Base-by-base conservation (phyloP, 2,888 invertebrate genomes). In the Dicyrtoma fusca region DNA sequence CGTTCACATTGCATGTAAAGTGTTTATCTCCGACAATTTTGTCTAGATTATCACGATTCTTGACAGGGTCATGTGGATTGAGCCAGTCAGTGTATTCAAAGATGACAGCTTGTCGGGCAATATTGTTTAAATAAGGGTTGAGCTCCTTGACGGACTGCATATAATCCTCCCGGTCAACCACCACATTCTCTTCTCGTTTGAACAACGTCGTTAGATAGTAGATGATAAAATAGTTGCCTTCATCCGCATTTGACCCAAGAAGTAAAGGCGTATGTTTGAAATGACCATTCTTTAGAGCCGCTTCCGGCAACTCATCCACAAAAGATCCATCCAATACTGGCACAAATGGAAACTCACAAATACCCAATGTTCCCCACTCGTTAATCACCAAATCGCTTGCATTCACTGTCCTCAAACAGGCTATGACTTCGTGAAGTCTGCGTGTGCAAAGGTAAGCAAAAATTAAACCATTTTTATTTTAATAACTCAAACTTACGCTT, bases 21-120 rank as follows among this genome's bases (percentile, higher is more conserved):
- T 95, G 94, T 82, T 92, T 93, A 83, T 97, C 97, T 13, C 95
- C 95, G 26, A 96, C 92, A 87, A 96, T 93, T 84, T 94, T 93
- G 83, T 95, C 95, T 70, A 95, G 85, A 23, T 92, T 90, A 82
- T 93, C 90, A 53, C 94, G 87, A 84, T 95, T 94, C 82, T 89
- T 89, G 57, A 90, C 87, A 0, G 92, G 90, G 84, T 95, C 93
- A 77, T 94, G 91, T 0, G 94, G 92, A 82, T 91, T 90, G 79
- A 91, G 84, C 94, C 94, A 95, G 83, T 95, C 91, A 8, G 94
- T 94, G 84, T 97, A 97, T 83, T 96, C 94, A 84, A 91, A 95
- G 61, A 93, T 89, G 80, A 97, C 94, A 19, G 96, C 95, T 82
- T 95, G 92, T 80, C 91, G 86, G 0, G 89, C 91, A 61, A 93